phyloP scores from a whole-genome alignment of 2,797 vertebrate genomes.

The Propithecus deckenii region DNA sequence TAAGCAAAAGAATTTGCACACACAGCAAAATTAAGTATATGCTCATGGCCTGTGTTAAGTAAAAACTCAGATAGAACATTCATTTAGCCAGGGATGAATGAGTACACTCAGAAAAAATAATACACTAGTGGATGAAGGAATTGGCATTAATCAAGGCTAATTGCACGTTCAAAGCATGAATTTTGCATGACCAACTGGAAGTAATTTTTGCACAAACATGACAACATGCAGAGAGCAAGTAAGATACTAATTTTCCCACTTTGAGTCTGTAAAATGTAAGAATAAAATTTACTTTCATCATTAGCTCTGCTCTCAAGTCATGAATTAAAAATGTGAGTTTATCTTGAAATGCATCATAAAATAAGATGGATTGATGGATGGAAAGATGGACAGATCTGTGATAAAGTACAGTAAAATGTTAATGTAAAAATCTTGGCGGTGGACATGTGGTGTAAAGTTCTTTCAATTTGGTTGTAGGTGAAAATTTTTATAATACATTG shows the following conservation, averaged over 20 bases:
- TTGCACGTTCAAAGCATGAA: neutral
- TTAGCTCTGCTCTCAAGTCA: constrained; percentile 16
- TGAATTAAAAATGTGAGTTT: constrained; percentile 32
- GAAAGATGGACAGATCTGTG: neutral
- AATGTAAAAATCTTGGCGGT: neutral
- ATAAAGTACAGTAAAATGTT: neutral
- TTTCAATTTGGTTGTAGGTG: neutral
- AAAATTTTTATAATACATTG: neutral
- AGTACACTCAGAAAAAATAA: constrained; percentile 45
- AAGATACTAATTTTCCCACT: neutral
- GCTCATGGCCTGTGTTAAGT: neutral
- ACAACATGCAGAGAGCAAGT: neutral
- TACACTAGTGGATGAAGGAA: neutral
- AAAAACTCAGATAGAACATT: neutral
- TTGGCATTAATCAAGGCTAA: constrained; percentile 5
- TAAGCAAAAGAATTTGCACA: neutral
- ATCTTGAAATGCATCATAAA: constrained; percentile 35
- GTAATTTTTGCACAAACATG: constrained; percentile 33
- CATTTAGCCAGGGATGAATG: neutral
- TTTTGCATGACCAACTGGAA: constrained; percentile 15
- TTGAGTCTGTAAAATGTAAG: neutral
- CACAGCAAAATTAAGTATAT: neutral
- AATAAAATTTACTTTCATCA: constrained; percentile 29
- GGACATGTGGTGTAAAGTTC: neutral
- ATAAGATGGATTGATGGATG: neutral